Conservation (phyloP, 2,888 invertebrate genomes). For the Megalurothrips usitatus region DNA sequence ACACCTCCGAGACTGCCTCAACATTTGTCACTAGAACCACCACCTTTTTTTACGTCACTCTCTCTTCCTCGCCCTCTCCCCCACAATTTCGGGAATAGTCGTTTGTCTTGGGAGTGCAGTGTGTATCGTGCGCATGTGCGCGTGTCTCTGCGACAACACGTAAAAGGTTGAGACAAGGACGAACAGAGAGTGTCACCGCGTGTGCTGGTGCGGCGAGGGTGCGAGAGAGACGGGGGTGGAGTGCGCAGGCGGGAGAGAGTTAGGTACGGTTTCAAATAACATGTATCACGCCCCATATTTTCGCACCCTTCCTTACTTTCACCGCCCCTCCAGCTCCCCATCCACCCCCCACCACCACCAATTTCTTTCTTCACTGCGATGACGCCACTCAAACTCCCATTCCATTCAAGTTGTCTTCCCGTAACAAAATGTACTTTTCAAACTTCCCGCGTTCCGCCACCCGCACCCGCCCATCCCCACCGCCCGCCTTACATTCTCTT, state of each 20-base stretch:
- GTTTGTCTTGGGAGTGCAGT: too few species aligned
- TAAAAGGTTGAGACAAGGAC: not conserved
- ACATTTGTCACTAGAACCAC: too few species aligned
- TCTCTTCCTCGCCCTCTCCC: too few species aligned
- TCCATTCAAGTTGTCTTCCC: not conserved
- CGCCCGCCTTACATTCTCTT: not conserved
- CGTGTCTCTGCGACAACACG: not conserved
- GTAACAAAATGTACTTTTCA: slow-evolving; percentile 11
- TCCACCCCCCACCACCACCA: too few species aligned
- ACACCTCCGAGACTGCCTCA: too few species aligned
- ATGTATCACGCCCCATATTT: not conserved
- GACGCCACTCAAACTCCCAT: slow-evolving; percentile 1
- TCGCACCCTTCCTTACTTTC: too few species aligned
- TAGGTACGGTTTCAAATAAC: not conserved
- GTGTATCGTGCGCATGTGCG: not conserved
- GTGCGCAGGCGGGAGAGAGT: not conserved
- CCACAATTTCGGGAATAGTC: too few species aligned
- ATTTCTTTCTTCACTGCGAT: not conserved
- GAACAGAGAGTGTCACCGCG: not conserved
- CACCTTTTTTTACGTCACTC: too few species aligned
- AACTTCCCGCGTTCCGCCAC: not conserved
- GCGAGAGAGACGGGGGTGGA: not conserved
- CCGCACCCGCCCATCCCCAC: too few species aligned
- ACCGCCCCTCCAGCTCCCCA: too few species aligned
- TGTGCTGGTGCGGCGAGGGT: not conserved